Evolutionary conservation across 2,888 invertebrate species (phyloP), one percentile per base, ranked within the genome.

Genomic region (Maniola hyperantus): DNA sequence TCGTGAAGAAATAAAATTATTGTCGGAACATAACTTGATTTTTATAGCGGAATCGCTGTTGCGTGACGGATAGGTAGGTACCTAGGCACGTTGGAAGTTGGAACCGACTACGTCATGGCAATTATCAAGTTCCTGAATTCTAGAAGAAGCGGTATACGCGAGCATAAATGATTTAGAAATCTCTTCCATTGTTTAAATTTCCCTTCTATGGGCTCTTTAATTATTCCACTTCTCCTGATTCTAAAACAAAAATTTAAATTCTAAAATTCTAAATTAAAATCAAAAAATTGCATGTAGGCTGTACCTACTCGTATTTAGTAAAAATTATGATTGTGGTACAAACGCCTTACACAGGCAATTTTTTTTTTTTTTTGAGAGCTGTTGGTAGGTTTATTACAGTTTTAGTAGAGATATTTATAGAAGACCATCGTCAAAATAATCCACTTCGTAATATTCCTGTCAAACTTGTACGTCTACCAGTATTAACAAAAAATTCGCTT

Each of bases 31-130:
- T 65, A 70, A 67, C 59, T 68, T 55, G 64, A 66, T 62, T 68
- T 77, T 77, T 81, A 81, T 85, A 85, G 87, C 87, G 87, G 87
- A 85, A 85, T 72, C 86, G 78, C 73, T 84, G 85, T 84, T 81
- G 87, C 91, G 87, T 91, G 88, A 88, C 90, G 83, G 74, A 76
- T 78, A 79, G 71, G 65, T 72, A 69, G 66, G 68, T 73, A 48
- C 20, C 5, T 50, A 26, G 51, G 39, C 10, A 65, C 65, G 76
- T 77, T 39, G 18, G n/a, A 26, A 1, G 4, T 26, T 26, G 26
- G 20, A 26, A 62, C 39, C n/a, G n/a, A n/a, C n/a, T 2, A 83
- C 86, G 88, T 88, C 85, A 88, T 78, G 83, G 77, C 79, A 83
- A 87, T 87, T 87, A 84, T 82, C 80, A 78, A 83, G 84, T 85